Evolutionary conservation across 2,797 vertebrate genomes (phyloP).

Genomic region (Florisuga fusca): DNA sequence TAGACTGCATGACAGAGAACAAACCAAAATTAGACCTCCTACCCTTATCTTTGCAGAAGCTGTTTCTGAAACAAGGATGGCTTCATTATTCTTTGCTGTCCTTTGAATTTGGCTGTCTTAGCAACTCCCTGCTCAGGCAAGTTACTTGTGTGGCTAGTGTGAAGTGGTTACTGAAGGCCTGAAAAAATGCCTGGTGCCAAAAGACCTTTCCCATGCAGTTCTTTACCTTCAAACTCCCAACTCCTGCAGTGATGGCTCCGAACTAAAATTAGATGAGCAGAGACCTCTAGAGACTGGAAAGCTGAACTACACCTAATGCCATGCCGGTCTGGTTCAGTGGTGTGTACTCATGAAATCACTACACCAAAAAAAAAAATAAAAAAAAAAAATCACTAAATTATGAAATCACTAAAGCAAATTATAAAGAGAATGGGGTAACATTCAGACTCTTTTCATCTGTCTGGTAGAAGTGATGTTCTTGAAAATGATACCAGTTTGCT

Average conservation of each 20-base stretch:
- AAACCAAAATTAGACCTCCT: not conserved
- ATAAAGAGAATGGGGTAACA: slow-evolving; percentile 26
- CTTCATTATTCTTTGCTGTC: not conserved
- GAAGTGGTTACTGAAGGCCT: not conserved
- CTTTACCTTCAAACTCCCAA: not conserved
- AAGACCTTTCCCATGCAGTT: not conserved
- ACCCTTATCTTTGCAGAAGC: not conserved
- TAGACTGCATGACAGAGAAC: not conserved
- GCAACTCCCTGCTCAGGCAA: not conserved
- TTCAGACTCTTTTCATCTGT: not conserved
- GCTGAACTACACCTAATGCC: slow-evolving; percentile 61
- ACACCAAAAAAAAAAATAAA: too few species aligned
- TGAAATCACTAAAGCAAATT: slow-evolving; percentile 8
- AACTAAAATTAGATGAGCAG: slow-evolving; percentile 74
- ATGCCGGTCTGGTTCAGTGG: not conserved
- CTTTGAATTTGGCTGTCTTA: not conserved
- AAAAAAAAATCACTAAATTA: too few species aligned
- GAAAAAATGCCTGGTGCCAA: not conserved
- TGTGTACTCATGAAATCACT: not conserved
- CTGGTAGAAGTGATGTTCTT: slow-evolving; percentile 6
- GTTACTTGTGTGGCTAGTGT: not conserved
- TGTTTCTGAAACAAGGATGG: not conserved
- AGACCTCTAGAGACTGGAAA: slow-evolving; percentile 80
- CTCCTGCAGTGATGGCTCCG: not conserved
- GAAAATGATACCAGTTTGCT: not conserved